phyloP scores from a whole-genome alignment of 2,888 invertebrate species.

The Ephialtes manifestator region DNA sequence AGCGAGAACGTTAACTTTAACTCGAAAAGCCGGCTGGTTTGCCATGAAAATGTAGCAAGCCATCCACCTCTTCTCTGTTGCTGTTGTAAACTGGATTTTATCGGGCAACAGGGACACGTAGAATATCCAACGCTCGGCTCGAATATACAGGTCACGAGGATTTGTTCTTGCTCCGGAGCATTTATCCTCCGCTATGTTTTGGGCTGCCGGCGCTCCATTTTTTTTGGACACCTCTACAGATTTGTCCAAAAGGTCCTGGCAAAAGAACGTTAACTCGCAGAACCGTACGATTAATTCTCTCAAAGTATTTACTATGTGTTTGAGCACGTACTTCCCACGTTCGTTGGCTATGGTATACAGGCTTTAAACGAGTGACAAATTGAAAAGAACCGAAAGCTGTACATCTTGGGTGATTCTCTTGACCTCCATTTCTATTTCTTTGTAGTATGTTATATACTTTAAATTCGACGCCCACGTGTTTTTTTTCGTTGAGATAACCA shows the following conservation, averaged over 20 bases:
- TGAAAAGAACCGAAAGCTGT: neutral
- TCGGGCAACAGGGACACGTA: constrained; percentile 29
- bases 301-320: neutral
- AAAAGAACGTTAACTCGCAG: neutral
- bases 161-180: neutral
- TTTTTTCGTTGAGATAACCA: neutral
- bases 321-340: neutral
- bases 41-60: neutral
- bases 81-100: constrained; percentile 55
- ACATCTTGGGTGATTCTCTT: neutral
- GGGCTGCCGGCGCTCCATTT: neutral
- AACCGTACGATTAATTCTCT: constrained; percentile 6
- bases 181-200: constrained; percentile 1
- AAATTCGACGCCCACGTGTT: neutral
- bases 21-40: neutral
- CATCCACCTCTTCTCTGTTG: neutral
- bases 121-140: constrained; percentile 11
- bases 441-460: neutral
- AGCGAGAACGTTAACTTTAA: constrained; percentile 6
- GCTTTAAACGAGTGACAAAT: neutral
- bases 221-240: neutral
- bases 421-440: neutral
- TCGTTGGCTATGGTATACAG: neutral
- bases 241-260: neutral
- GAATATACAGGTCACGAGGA: neutral